These are phyloP conservation scores for Ctenosaura bakeri DNA, from an alignment of 2,797 vertebrate genomes.

Conservation along the genomic window DNA sequence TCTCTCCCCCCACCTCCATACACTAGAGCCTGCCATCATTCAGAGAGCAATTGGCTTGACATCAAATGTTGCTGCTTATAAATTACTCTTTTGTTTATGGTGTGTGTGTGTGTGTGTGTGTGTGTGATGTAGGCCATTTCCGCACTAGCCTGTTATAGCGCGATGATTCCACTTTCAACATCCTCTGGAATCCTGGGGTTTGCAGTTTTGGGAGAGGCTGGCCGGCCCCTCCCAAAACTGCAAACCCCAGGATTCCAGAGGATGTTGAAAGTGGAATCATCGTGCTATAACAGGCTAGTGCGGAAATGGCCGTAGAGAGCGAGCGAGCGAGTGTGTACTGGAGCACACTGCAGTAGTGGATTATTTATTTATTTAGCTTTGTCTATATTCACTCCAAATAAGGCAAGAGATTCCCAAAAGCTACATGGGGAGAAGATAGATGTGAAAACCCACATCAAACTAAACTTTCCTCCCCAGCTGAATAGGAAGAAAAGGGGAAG, in stretches of 20 bases:
- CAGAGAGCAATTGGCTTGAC: too few relatives aligned
- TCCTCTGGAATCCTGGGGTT: too few relatives aligned
- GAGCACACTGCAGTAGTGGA: background rate
- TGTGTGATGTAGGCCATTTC: too few relatives aligned
- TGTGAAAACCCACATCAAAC: rapidly evolving
- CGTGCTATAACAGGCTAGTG: too few relatives aligned
- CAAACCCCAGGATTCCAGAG: too few relatives aligned
- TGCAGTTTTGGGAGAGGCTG: too few relatives aligned
- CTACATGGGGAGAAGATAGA: background rate
- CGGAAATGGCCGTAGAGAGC: too few relatives aligned
- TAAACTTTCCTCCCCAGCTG: rapidly evolving
- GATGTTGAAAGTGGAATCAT: too few relatives aligned
- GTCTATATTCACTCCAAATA: background rate
- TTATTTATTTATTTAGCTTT: background rate
- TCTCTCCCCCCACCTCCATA: background rate
- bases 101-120: background rate
- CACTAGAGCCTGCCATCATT: background rate
- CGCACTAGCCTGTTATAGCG: too few relatives aligned
- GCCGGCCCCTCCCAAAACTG: too few relatives aligned
- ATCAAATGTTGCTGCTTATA: background rate
- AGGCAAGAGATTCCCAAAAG: rapidly evolving
- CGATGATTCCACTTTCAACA: too few relatives aligned
- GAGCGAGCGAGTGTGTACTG: background rate
- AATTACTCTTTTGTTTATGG: background rate
- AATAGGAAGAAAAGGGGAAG: background rate